These are phyloP conservation scores for Zootoca vivipara DNA, from an alignment of 2,113 vertebrate genomes.

Conservation along the genomic window DNA sequence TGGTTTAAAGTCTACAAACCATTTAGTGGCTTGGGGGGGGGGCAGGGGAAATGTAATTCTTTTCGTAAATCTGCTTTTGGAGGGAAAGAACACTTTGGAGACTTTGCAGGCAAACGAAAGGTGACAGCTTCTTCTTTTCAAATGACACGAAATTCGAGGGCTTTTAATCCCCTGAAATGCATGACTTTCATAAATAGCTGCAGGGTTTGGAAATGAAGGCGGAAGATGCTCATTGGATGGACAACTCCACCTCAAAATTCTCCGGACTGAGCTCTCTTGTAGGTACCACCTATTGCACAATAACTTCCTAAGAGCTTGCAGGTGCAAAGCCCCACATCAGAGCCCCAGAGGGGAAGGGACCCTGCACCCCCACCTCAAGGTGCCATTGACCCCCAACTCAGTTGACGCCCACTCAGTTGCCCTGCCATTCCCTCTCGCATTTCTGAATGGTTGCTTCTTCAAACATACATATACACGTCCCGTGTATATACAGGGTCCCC, in stretches of 20 bases:
- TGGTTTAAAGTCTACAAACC: slow-evolving; percentile 22
- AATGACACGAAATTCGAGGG: neutral
- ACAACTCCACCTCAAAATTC: too few species aligned
- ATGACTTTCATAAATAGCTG: neutral
- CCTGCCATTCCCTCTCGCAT: too few species aligned
- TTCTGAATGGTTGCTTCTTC: too few species aligned
- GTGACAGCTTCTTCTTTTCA: neutral
- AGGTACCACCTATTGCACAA: too few species aligned
- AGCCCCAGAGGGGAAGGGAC: too few species aligned
- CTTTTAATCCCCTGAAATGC: neutral
- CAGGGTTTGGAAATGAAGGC: neutral
- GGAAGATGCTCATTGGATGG: neutral
- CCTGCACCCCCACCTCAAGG: too few species aligned
- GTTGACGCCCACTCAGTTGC: too few species aligned
- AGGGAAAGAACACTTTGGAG: neutral
- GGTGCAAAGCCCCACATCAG: too few species aligned
- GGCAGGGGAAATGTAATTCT: too few species aligned
- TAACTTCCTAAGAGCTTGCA: neutral
- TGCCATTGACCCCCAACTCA: too few species aligned
- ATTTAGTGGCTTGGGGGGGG: neutral
- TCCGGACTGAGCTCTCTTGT: neutral
- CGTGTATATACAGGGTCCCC: too few species aligned
- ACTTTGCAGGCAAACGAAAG: neutral
- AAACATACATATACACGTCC: too few species aligned
- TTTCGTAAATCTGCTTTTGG: neutral